Evolutionary conservation across 2,113 vertebrate genomes (phyloP).

Genomic region (Manacus vitellinus): DNA sequence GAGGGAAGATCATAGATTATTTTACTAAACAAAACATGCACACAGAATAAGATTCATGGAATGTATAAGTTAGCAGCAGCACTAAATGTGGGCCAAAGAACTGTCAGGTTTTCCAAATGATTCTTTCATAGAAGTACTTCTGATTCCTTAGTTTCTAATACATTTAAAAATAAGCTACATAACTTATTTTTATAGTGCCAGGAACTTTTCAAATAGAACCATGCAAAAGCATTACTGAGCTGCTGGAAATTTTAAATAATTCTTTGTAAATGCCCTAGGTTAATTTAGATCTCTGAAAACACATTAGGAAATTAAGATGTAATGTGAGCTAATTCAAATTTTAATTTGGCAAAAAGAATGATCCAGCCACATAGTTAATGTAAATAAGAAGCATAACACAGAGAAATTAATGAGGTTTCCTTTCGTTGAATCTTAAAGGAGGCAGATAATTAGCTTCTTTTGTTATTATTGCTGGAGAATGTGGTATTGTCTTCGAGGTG

Average conservation of each 20-base stretch:
- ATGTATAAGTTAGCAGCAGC: conserved; percentile 37
- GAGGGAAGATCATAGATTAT: conserved; percentile 45
- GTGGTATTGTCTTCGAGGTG: conserved; percentile 83
- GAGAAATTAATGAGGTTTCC: conserved; percentile 84
- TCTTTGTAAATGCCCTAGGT: conserved; percentile 84
- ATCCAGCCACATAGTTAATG: conserved; percentile 87
- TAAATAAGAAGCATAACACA: conserved; percentile 85
- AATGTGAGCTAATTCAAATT: conserved; percentile 93
- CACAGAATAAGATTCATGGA: conserved; percentile 61
- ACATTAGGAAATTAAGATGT: conserved; percentile 92
- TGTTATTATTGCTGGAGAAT: conserved; percentile 80
- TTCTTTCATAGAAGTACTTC: conserved; percentile 68
- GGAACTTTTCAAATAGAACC: conserved; percentile 73
- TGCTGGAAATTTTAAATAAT: conserved; percentile 79
- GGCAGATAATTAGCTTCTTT: conserved; percentile 85
- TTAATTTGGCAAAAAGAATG: conserved; percentile 96
- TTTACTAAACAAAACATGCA: conserved; percentile 40
- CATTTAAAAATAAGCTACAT: conserved; percentile 73
- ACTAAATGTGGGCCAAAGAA: conserved; percentile 51
- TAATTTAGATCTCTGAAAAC: conserved; percentile 88
- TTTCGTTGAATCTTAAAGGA: conserved; percentile 78
- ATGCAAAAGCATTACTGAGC: conserved; percentile 67
- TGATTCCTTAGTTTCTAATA: conserved; percentile 76
- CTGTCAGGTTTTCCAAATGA: conserved; percentile 56
- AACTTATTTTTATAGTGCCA: conserved; percentile 72